A percentile compares a stretch with the other conserved stretches of the same genome.
Evolutionary conservation across 2,888 invertebrate species (phyloP).

Genomic region (Unio pictorum): DNA sequence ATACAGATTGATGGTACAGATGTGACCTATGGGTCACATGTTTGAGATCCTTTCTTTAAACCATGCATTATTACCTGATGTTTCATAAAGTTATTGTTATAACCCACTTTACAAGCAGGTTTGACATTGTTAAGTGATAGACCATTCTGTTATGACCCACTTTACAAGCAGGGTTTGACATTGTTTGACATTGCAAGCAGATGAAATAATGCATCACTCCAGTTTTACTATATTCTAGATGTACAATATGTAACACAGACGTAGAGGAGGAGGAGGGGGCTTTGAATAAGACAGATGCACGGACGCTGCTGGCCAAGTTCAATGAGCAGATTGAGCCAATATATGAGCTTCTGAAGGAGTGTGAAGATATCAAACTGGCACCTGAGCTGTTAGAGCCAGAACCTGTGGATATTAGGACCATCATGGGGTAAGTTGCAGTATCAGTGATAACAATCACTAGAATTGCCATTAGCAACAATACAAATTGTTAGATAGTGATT

Average conservation of each 20-base stretch:
- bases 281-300: conserved; percentile 92
- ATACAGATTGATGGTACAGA: too few relatives aligned
- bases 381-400: conserved; percentile 96
- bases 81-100: too few relatives aligned
- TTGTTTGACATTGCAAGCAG: too few relatives aligned
- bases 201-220: too few relatives aligned
- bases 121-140: too few relatives aligned
- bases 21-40: too few relatives aligned
- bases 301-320: conserved; percentile 86
- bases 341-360: conserved; percentile 87
- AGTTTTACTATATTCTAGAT: conserved; percentile 21
- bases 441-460: background rate
- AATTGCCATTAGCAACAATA: background rate
- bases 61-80: too few relatives aligned
- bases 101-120: too few relatives aligned
- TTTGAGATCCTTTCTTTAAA: too few relatives aligned
- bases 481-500: too few relatives aligned
- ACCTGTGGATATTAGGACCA: conserved; percentile 57
- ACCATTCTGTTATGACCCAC: too few relatives aligned
- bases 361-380: conserved; percentile 91
- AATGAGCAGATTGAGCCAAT: conserved; percentile 94
- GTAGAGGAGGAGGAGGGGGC: conserved; percentile 97
- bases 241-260: conserved; percentile 89
- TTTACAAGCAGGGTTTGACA: too few relatives aligned
- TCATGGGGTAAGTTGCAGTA: conserved; percentile 5